Evolutionary conservation across 2,888 invertebrate genomes (phyloP).

Genomic region (Linnaemya vulpina): DNA sequence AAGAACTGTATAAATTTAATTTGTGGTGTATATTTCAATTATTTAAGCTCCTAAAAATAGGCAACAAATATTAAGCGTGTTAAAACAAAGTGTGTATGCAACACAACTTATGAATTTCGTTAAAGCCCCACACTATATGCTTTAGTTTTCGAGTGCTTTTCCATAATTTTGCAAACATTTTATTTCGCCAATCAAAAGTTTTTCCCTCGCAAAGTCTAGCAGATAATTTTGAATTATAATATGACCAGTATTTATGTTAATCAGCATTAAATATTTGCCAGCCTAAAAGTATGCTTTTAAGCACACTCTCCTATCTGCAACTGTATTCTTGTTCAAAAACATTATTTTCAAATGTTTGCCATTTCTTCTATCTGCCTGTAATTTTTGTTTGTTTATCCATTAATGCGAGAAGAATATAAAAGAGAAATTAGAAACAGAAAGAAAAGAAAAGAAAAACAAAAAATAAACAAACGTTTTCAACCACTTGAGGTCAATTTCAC

Average conservation of each 20-base stretch:
- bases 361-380: not conserved
- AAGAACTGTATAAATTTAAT: too few species aligned
- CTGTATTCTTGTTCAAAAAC: not conserved
- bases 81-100: not conserved
- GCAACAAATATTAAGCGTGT: not conserved
- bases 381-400: not conserved
- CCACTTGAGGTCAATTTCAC: slow-evolving; percentile 70
- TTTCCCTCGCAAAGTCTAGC: not conserved
- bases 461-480: slow-evolving; percentile 62
- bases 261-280: not conserved
- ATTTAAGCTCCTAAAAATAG: not conserved
- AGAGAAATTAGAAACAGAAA: too few species aligned
- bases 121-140: not conserved
- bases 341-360: not conserved
- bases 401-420: not conserved
- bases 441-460: slow-evolving; percentile 22
- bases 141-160: not conserved
- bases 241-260: not conserved
- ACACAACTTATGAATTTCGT: not conserved
- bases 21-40: not conserved
- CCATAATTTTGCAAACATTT: not conserved
- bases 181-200: not conserved
- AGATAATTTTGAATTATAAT: not conserved
- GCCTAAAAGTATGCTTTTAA: slow-evolving; percentile 9
- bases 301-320: not conserved